phyloP scores from a whole-genome alignment of 2,888 invertebrate genomes.

The Oscheius sp. region DNA sequence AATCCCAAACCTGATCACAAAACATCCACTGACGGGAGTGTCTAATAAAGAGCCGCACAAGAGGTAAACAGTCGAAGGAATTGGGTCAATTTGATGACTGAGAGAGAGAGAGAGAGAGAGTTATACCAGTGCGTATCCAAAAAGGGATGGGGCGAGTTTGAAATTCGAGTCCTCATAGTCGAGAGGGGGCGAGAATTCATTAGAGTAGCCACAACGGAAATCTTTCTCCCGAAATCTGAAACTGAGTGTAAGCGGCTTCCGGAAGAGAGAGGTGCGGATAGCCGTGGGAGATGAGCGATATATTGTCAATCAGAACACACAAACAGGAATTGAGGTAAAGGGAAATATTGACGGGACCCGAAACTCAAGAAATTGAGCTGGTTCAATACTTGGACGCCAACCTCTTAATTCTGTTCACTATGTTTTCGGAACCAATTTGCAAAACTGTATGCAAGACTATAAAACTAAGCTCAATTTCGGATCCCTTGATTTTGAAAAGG shows the following conservation, averaged over 20 bases:
- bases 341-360: no score
- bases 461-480: no score
- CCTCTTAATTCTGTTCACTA: no score
- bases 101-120: neutral
- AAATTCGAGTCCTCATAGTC: constrained; percentile 18
- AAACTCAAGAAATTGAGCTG: no score
- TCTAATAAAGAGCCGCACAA: neutral
- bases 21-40: no score
- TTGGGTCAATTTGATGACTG: neutral
- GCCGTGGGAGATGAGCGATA: neutral
- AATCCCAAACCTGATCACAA: neutral
- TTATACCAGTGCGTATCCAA: constrained; percentile 1
- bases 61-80: neutral
- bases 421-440: no score
- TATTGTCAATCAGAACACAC: no score
- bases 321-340: no score
- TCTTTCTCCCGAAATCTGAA: constrained; percentile 11
- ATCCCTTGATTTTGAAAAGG: no score
- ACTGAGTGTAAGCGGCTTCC: neutral
- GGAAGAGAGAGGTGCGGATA: constrained; percentile 18
- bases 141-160: constrained; percentile 1
- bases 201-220: neutral
- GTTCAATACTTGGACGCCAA: no score
- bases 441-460: no score
- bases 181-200: constrained; percentile 15